Base-by-base conservation (phyloP, 2,113 vertebrate genomes). In the Macrotus californicus region DNA sequence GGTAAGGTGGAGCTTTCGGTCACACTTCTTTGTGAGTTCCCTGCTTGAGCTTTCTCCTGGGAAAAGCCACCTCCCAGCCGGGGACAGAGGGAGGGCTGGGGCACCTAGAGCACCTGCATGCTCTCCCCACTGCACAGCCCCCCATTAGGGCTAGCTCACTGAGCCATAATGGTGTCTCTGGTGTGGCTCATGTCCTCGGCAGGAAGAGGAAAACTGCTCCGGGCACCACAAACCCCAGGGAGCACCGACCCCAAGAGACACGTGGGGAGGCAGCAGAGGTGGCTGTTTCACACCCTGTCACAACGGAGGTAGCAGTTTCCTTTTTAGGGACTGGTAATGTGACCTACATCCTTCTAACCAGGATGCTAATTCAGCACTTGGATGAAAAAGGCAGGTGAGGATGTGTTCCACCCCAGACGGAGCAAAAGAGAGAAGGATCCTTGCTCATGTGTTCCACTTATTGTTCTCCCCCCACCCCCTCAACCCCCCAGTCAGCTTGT, bases 331-430 rank as follows among this genome's bases (percentile, higher is more conserved):
- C 89, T 84, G 93, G 89, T 66, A 69, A 64, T 61, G 87, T 89
- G 92, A 93, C 94, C 95, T 96, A 92, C 94, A 96, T 97, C 91
- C 80, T 75, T 11, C n/a, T 26, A 41, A 83, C 36, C 43, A 92
- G 85, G 93, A 48, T 75, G 95, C 94, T 56, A 36, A 77, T 39
- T 93, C 95, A 89, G 95, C 91, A 26, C n/a, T 66, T 66, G 87
- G 67, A 21, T 81, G 82, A 48, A 36, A 92, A 59, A 43, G 0
- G 12, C 79, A 72, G 93, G 83, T 52, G 82, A 91, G 36, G 8
- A 36, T 24, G 16, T 8, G 2, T 66, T 50, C 39, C n/a, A 89
- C 21, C 48, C 50, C 29, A 52, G 39, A 75, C 0, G 0, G 19
- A 79, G 21, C 24, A 26, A 46, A 46, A 48, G 26, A 19, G 13